These are phyloP conservation scores for Mesitornis unicolor DNA, from an alignment of 2,113 vertebrate genomes.

Conservation along the genomic window DNA sequence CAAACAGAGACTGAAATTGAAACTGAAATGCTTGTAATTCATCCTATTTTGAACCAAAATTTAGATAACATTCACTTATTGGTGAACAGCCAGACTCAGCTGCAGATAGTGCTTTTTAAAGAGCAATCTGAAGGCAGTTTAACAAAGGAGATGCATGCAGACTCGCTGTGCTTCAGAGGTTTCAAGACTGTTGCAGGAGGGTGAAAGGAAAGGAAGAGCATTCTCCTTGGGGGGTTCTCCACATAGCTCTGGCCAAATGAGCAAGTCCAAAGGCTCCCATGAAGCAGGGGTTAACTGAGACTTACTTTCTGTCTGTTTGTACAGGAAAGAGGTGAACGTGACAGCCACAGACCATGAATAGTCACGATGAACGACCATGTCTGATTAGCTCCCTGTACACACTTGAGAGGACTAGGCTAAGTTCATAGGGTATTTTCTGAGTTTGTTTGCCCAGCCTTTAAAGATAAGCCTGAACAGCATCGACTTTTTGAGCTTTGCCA, in stretches of 20 bases:
- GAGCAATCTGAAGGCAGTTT: neutral
- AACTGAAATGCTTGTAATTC: constrained; percentile 43
- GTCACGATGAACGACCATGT: neutral
- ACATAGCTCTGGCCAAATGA: neutral
- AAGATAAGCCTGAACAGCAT: neutral
- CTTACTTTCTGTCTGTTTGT: neutral
- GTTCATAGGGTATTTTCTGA: neutral
- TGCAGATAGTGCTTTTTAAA: neutral
- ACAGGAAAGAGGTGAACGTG: neutral
- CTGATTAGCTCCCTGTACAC: neutral
- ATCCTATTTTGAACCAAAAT: neutral
- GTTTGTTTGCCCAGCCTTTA: neutral
- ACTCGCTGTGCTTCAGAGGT: neutral
- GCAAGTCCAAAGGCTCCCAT: neutral
- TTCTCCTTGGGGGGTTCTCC: neutral
- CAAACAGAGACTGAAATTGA: constrained; percentile 31
- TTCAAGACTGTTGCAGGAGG: neutral
- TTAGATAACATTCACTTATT: neutral
- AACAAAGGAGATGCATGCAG: neutral
- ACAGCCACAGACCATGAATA: neutral
- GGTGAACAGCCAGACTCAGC: constrained; percentile 12
- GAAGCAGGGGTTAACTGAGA: neutral
- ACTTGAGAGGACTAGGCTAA: neutral
- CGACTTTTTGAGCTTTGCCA: neutral
- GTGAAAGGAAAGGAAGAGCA: neutral